Base-by-base conservation (phyloP, 2,797 vertebrate species). In the Esox lucius region DNA sequence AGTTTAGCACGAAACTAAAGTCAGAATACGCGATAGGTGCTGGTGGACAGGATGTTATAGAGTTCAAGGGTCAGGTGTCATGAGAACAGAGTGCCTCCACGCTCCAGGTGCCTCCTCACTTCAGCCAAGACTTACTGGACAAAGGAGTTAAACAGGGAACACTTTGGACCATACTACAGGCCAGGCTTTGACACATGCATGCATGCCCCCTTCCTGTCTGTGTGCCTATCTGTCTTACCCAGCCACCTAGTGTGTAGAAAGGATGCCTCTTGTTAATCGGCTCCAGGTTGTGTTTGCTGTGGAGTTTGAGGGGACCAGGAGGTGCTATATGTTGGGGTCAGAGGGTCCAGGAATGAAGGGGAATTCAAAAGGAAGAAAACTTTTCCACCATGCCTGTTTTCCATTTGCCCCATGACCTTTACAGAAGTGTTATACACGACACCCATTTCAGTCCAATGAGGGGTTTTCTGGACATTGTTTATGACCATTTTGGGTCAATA, bases 21-120 rank as follows among this genome's bases (percentile, higher is more conserved):
- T 53, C 42, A 28, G 31, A 22, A 28, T 46, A 71, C 5, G 33
- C 67, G 35, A 68, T 81, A 8, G 12, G 26, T 35, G 24, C 73
- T 22, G 76, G 87, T 67, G 85, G 84, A 87, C 88, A 87, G 90
- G 86, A 78, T 80, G 83, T 80, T 62, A 76, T n/a, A 59, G 19
- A 59, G n/a, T 17, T 59, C 53, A 39, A 59, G 71, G 91, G 83
- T 90, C 86, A 84, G 84, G 67, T 88, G 87, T 86, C 86, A 85
- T 78, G 77, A 84, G 86, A 92, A 92, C 83, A 83, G 76, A 49
- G 70, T 15, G 71, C 77, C 59, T 82, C 61, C 67, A 61, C 67
- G 42, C 61, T 78, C 71, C 83, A 72, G 75, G 70, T 12, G 70
- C 77, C 65, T 82, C 62, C 65, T 46, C 61, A 49, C 62, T 80